phyloP scores from a whole-genome alignment of 2,797 vertebrate species.

The Lycodopsis pacificus region DNA sequence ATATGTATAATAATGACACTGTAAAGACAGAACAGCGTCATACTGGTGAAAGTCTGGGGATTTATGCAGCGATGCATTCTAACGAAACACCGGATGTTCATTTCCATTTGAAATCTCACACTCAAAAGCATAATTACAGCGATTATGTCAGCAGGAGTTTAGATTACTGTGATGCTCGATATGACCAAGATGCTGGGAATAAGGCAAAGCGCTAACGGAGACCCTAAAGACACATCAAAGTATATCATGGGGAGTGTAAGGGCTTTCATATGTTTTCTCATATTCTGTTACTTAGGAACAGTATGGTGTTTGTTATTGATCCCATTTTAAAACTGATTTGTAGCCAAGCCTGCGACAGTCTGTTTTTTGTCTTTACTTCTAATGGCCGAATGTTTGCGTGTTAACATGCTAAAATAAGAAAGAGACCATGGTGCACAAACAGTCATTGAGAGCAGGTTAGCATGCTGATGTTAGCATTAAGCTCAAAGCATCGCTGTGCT shows the following conservation, averaged over 20 bases:
- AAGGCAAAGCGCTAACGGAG: conserved; percentile 8
- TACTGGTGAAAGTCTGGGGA: conserved; percentile 20
- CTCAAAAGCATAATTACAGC: conserved; percentile 54
- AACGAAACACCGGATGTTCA: conserved; percentile 31
- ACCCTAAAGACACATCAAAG: conserved; percentile 1
- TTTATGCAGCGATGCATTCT: conserved; percentile 7
- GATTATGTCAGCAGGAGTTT: conserved; percentile 45
- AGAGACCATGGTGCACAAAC: background rate
- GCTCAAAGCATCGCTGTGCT: background rate
- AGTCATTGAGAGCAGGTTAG: background rate
- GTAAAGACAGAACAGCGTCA: conserved; percentile 21
- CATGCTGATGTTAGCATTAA: background rate
- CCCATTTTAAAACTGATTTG: background rate
- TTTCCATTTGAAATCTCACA: conserved; percentile 41
- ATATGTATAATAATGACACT: conserved; percentile 26
- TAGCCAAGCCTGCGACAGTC: background rate
- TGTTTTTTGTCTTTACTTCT: background rate
- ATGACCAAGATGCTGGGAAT: conserved; percentile 34
- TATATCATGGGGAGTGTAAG: conserved; percentile 7
- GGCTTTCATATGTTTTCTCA: conserved; percentile 13
- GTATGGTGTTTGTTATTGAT: background rate
- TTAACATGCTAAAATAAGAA: background rate
- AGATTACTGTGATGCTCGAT: conserved; percentile 22
- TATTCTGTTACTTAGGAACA: background rate
- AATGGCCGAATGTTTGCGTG: too few species aligned